A percentile compares a stretch with the other conserved stretches of the same genome.
Conservation (phyloP, 2,888 invertebrate genomes). For the Megastigmus dorsalis region DNA sequence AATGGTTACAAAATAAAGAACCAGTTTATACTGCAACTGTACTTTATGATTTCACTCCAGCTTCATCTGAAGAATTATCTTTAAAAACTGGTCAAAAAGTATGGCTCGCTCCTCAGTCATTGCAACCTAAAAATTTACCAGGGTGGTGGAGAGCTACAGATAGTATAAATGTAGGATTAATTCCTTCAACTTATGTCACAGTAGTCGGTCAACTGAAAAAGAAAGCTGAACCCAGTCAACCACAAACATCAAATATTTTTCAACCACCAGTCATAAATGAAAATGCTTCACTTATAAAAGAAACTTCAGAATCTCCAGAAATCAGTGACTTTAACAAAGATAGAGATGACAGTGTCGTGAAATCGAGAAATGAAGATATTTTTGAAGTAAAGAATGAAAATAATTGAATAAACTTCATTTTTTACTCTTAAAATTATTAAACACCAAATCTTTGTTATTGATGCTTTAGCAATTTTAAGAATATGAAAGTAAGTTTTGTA, state of each 20-base stretch:
- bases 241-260: slow-evolving; percentile 25
- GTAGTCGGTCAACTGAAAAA: slow-evolving; percentile 68
- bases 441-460: slow-evolving; percentile 35
- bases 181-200: slow-evolving; percentile 67
- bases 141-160: slow-evolving; percentile 71
- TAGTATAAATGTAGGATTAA: slow-evolving; percentile 65
- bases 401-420: slow-evolving; percentile 32
- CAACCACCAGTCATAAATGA: slow-evolving; percentile 11
- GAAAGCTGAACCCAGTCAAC: slow-evolving; percentile 56
- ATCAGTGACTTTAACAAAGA: slow-evolving; percentile 22
- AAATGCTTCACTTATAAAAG: slow-evolving; percentile 5
- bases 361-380: slow-evolving; percentile 44
- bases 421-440: slow-evolving; percentile 5
- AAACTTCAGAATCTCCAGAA: slow-evolving; percentile 35
- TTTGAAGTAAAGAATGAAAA: slow-evolving; percentile 38
- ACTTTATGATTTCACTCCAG: slow-evolving; percentile 84
- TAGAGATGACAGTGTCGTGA: slow-evolving; percentile 23
- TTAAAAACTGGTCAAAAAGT: slow-evolving; percentile 86
- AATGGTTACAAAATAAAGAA: slow-evolving; percentile 78
- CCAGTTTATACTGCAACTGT: slow-evolving; percentile 81
- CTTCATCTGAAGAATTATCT: slow-evolving; percentile 84
- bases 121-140: slow-evolving; percentile 81
- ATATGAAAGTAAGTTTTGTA: slow-evolving; percentile 47
- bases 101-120: slow-evolving; percentile 87
- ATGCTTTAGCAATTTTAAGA: slow-evolving; percentile 27